Conservation (phyloP, 1,140 invertebrate genomes). For the Drosophila orena region DNA sequence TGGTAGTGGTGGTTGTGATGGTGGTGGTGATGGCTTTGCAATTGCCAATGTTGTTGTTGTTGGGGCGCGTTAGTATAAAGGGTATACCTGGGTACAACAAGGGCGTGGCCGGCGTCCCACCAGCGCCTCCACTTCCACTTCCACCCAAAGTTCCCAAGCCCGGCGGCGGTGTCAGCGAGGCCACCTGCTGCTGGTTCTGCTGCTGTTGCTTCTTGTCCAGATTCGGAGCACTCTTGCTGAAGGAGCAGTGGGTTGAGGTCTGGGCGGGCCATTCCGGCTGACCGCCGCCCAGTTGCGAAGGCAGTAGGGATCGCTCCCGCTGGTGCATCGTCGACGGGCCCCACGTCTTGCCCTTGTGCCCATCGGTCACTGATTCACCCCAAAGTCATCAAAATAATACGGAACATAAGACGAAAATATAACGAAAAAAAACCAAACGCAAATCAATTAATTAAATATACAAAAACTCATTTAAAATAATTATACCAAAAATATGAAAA, state of each 20-base stretch:
- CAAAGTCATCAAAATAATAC: slow-evolving; percentile 11
- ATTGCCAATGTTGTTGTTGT: slow-evolving; percentile 40
- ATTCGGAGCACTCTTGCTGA: slow-evolving; percentile 90
- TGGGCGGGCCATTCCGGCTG: slow-evolving; percentile 82
- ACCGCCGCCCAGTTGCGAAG: slow-evolving; percentile 84
- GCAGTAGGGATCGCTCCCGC: slow-evolving; percentile 92
- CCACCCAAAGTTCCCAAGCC: slow-evolving; percentile 12
- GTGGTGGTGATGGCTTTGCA: slow-evolving; percentile 30
- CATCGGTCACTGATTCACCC: slow-evolving; percentile 89
- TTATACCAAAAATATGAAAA: slow-evolving; percentile 6
- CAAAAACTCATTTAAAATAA: slow-evolving; percentile 27
- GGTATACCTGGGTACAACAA: slow-evolving; percentile 61
- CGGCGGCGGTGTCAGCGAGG: slow-evolving; percentile 46
- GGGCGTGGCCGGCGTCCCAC: slow-evolving; percentile 23
- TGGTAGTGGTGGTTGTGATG: slow-evolving; percentile 15
- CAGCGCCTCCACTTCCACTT: slow-evolving; percentile 42
- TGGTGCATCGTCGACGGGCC: slow-evolving; percentile 96
- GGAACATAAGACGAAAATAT: slow-evolving; percentile 18
- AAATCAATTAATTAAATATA: slow-evolving; percentile 29
- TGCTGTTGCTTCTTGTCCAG: slow-evolving; percentile 89
- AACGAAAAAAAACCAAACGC: slow-evolving; percentile 26
- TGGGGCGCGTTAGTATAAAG: slow-evolving; percentile 65
- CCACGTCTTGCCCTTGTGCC: slow-evolving; percentile 98
- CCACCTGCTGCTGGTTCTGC: slow-evolving; percentile 36
- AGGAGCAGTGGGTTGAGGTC: slow-evolving; percentile 84